phyloP scores from a whole-genome alignment of 2,888 invertebrate species.

The Torymus auratus region DNA sequence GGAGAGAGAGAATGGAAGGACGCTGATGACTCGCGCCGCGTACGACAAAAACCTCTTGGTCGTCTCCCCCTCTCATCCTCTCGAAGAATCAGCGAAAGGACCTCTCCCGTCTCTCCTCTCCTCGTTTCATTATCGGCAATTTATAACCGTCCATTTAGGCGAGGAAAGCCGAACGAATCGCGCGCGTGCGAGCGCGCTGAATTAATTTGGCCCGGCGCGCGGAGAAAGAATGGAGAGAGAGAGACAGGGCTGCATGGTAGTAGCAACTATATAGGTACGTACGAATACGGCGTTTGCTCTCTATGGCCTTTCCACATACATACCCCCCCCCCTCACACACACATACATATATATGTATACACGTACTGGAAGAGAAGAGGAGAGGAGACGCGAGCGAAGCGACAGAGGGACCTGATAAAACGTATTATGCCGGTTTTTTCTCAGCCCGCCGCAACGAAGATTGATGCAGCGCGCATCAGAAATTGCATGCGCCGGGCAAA shows the following conservation, averaged over 20 bases:
- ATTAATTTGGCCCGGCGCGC: constrained; percentile 59
- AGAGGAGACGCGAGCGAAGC: background rate
- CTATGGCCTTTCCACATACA: background rate
- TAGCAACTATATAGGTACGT: no score
- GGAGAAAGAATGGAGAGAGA: background rate
- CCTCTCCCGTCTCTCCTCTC: constrained; percentile 9
- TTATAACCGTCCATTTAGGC: constrained; percentile 63
- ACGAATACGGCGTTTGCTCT: background rate
- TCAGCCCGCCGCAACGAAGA: constrained; percentile 60
- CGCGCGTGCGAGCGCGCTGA: constrained; percentile 59
- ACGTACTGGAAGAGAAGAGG: background rate
- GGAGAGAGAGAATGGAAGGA: background rate
- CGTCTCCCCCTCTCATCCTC: background rate
- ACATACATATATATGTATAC: background rate
- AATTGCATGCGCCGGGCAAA: constrained; percentile 59
- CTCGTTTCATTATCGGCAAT: constrained; percentile 57
- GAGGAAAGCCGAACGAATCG: constrained; percentile 59
- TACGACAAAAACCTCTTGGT: constrained; percentile 22
- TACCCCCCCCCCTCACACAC: background rate
- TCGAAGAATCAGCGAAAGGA: background rate
- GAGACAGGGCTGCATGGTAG: background rate
- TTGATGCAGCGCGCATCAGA: constrained; percentile 63
- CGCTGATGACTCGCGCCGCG: constrained; percentile 36
- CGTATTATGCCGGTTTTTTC: constrained; percentile 63
- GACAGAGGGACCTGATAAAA: constrained; percentile 59